Evolutionary conservation across 2,888 invertebrate species (phyloP), one percentile per base, ranked within the genome.

Genomic region (Rhagophthalmus giganteus): DNA sequence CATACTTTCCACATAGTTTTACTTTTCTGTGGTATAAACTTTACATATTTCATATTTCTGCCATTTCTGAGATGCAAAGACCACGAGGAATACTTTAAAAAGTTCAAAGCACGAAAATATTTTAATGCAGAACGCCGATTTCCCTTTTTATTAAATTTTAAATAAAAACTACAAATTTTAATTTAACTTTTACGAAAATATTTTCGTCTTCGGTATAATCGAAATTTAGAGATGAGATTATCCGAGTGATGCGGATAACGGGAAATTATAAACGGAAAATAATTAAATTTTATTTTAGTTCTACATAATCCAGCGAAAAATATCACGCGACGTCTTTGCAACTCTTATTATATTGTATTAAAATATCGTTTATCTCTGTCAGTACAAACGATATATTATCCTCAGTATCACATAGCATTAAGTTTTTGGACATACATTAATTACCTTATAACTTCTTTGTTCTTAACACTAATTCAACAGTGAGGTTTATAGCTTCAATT

Each of bases 381-480:
- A 52, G 52, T 52, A 52, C 46, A 52, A 52, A 52, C 52, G 52
- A 52, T 52, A 52, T 52, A 52, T 52, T 52, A 52, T 52, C 52
- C 52, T 52, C 52, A 52, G 52, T 52, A 52, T 52, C 52, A 52
- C 52, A 52, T 52, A 52, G 52, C 52, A 52, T 52, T 52, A 52
- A 52, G 34, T 45, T 51, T 50, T 47, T 52, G 52, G 52, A 52
- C 52, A 52, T 46, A 46, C 52, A 20, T 20, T 20, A 41, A 52
- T 25, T 51, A 34, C 45, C 45, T 45, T 51, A 35, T 51, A 49
- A 49, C 42, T 39, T 51, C 27, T 42, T 31, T 46, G 25, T 47
- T 32, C 45, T 51, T 51, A 51, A 45, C 30, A 51, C 45, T 51
- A 51, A 45, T 51, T 51, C 40, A 51, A 51, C 51, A 51, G 51